These are phyloP conservation scores for Hafferia zeledoni DNA, from an alignment of 2,797 vertebrate genomes.

Conservation along the genomic window DNA sequence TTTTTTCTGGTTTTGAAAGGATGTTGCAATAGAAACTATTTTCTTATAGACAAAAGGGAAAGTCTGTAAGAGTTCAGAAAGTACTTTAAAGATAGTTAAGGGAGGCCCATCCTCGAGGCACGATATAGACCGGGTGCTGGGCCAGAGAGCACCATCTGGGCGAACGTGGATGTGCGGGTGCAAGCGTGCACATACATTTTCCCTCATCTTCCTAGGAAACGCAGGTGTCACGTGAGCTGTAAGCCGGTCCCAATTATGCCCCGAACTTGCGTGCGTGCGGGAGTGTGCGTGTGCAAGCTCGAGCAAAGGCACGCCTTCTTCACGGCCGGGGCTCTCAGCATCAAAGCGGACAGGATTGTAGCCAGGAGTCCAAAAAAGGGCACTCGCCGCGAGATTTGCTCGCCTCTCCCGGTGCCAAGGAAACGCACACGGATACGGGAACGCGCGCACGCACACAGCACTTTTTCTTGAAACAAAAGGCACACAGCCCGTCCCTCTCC, in stretches of 20 bases:
- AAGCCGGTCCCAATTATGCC: background rate
- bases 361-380: background rate
- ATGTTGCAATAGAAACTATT: background rate
- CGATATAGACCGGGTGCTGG: accelerated
- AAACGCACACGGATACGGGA: background rate
- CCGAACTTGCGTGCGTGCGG: background rate
- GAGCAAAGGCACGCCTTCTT: background rate
- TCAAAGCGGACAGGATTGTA: background rate
- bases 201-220: background rate
- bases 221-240: background rate
- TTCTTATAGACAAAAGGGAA: background rate
- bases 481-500: background rate
- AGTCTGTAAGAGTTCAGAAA: background rate
- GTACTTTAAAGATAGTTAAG: background rate
- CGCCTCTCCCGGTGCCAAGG: background rate
- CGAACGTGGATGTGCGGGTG: too few species aligned
- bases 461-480: background rate
- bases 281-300: background rate
- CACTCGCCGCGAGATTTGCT: too few species aligned
- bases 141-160: background rate
- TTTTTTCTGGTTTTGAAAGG: background rate
- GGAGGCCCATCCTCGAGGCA: background rate
- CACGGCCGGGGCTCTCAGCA: background rate
- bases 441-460: background rate
- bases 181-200: background rate